Evolutionary conservation across 2,797 vertebrate genomes (phyloP).

Genomic region (Atherinosoma microstoma): DNA sequence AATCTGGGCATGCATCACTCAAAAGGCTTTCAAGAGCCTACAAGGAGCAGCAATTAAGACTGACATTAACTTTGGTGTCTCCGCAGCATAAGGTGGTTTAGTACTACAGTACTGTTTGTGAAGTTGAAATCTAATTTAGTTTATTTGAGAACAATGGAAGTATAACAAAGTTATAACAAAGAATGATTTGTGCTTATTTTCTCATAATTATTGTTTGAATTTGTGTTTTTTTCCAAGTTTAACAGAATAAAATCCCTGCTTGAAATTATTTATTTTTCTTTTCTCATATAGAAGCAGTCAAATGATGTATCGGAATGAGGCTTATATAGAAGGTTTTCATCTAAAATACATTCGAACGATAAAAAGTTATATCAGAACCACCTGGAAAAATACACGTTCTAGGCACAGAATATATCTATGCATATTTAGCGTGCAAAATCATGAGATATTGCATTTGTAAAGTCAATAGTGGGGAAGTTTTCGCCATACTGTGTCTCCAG

Average conservation of each 20-base stretch:
- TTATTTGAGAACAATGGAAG: slow-evolving; percentile 19
- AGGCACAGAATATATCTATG: not conserved
- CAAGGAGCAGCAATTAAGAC: slow-evolving; percentile 30
- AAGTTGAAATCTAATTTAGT: slow-evolving; percentile 3
- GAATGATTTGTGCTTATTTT: not conserved
- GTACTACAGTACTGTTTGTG: not conserved
- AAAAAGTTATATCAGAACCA: not conserved
- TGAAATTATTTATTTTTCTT: not conserved
- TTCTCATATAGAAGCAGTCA: too few relatives aligned
- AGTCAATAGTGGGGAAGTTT: not conserved
- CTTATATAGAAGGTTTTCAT: not conserved
- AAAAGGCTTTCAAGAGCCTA: slow-evolving; percentile 30
- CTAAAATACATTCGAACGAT: slow-evolving; percentile 1
- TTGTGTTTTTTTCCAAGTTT: not conserved
- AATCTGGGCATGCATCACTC: slow-evolving; percentile 66
- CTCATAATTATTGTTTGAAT: not conserved
- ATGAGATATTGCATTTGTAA: slow-evolving; percentile 13
- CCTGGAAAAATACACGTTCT: not conserved
- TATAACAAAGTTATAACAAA: not conserved
- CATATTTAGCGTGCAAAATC: slow-evolving; percentile 25
- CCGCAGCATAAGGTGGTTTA: slow-evolving; percentile 4
- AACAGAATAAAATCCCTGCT: not conserved
- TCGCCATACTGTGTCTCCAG: not conserved
- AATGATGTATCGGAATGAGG: not conserved
- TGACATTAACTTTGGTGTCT: slow-evolving; percentile 12